Conservation (phyloP, 2,888 invertebrate species). For the Heliconius ethilla region DNA sequence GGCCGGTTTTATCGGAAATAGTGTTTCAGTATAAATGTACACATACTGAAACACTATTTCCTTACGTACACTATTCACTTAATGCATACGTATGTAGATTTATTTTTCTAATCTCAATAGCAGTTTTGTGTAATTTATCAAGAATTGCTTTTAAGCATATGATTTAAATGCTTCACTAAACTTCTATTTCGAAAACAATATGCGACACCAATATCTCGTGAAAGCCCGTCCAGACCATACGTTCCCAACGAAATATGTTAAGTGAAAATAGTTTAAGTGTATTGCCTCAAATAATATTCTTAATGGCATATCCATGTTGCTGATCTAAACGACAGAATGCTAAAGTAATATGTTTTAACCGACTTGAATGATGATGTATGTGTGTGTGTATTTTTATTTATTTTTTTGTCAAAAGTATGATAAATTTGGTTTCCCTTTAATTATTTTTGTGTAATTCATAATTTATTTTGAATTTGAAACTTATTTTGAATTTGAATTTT, state of each 20-base stretch:
- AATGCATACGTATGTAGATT: too few species aligned
- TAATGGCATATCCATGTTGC: slow-evolving; percentile 42
- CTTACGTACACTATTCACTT: too few species aligned
- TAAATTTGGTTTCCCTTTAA: too few species aligned
- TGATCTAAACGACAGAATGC: slow-evolving; percentile 19
- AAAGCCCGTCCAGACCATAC: slow-evolving; percentile 39
- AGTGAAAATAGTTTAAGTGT: slow-evolving; percentile 22
- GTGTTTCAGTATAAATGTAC: too few species aligned
- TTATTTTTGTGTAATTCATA: too few species aligned
- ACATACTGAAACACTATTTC: too few species aligned
- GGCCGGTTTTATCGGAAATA: too few species aligned
- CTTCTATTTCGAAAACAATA: slow-evolving; percentile 37
- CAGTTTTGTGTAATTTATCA: neutral
- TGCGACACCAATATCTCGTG: slow-evolving; percentile 39
- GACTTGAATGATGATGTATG: neutral
- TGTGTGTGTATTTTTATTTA: too few species aligned
- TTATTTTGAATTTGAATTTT: too few species aligned
- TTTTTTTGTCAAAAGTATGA: neutral
- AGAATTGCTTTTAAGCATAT: neutral
- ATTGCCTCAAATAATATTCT: slow-evolving; percentile 45
- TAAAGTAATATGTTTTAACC: slow-evolving; percentile 10
- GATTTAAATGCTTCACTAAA: slow-evolving; percentile 20
- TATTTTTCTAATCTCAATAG: neutral
- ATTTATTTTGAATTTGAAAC: too few species aligned
- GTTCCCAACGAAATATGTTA: slow-evolving; percentile 30